Conservation (phyloP, 2,888 invertebrate species). For the Scrobipalpa costella region DNA sequence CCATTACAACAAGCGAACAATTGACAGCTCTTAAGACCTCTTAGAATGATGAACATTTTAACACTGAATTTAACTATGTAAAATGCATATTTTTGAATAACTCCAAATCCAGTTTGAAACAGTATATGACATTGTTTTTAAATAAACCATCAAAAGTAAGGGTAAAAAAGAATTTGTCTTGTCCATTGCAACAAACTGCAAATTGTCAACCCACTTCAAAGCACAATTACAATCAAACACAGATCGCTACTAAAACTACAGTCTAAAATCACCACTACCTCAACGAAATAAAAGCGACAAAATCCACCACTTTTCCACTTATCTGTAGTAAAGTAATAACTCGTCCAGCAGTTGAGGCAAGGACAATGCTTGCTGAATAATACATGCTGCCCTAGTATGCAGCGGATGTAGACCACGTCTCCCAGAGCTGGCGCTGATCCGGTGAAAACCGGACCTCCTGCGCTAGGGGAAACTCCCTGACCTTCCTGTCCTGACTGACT, state of each 20-base stretch:
- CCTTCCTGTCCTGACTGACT: neutral
- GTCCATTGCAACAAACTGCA: neutral
- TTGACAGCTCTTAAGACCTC: too few relatives aligned
- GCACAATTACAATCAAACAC: neutral
- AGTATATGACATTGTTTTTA: too few relatives aligned
- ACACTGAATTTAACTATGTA: too few relatives aligned
- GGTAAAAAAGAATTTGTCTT: too few relatives aligned
- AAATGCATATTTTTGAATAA: too few relatives aligned
- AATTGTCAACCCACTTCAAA: neutral
- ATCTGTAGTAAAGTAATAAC: neutral
- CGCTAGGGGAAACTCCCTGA: constrained; percentile 16
- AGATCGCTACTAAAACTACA: neutral
- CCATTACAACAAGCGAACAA: too few relatives aligned
- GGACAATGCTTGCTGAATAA: constrained; percentile 30
- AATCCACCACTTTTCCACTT: neutral
- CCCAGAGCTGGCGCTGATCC: neutral
- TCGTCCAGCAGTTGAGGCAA: constrained; percentile 19
- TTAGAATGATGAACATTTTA: too few relatives aligned
- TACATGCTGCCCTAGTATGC: constrained; percentile 32
- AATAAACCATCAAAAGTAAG: too few relatives aligned
- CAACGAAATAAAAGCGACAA: neutral
- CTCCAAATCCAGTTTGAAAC: too few relatives aligned
- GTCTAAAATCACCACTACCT: neutral
- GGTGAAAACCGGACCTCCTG: constrained; percentile 26
- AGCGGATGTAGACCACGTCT: neutral